Evolutionary conservation across 2,888 invertebrate genomes (phyloP), one percentile per base, ranked within the genome.

Genomic region (Drosophila dives): DNA sequence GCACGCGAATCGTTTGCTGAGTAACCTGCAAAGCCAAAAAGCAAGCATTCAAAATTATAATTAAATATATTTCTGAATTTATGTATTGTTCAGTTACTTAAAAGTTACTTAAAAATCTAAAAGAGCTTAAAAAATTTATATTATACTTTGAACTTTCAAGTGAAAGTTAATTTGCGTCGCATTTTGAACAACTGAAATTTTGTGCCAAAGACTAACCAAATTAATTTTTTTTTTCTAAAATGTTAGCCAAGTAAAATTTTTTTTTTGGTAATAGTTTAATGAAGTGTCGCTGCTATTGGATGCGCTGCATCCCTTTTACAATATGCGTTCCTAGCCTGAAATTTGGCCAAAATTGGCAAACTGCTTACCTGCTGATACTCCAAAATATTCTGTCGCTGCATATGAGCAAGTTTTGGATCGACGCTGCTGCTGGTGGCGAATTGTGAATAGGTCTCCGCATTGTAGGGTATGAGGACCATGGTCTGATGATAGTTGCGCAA

Each of bases 381-480:
- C 53, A 93, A 85, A 68, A 93, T 92, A 64, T 93, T 93, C 74
- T 93, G 93, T 2, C 92, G 91, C 75, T 92, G 92, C 67, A 93
- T 91, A 48, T 92, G 92, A 4, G 92, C 92, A 58, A 91, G 79
- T 70, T 91, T 91, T 4, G 91, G 91, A 75, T 92, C 92, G 26
- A 91, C 91, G 62, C 90, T 92, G 76, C 90, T 91, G 72, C 91
- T 90, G 51, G 92, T 85, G 48, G 92, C 91, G 62, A 92, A 93
- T 69, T 93, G 93, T n/a, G 92, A 92, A 75, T 93, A 93, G 40
- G 92, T 91, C 73, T 93, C 93, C 34, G 93, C 92, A 87, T 94
- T 95, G 89, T 96, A 96, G 0, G 96, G 96, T 82, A 96, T 95
- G 75, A 96, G 94, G 50, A 95, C 94, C 92, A 96, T 94, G 1